phyloP scores from a whole-genome alignment of 1,140 invertebrate genomes.

The Melanaphis sacchari region DNA sequence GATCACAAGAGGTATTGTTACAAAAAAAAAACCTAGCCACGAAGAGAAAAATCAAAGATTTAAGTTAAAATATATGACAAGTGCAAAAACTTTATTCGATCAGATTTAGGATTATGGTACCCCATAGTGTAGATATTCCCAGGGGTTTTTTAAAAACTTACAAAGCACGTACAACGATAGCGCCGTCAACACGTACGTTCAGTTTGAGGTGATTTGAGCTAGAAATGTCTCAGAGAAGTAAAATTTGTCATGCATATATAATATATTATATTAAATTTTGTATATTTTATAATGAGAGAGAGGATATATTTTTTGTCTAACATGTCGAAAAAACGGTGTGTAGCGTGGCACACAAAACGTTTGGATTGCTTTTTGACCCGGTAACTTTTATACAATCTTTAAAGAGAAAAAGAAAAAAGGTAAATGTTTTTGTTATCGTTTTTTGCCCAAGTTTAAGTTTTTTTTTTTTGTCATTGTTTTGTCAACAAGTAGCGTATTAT shows the following conservation, averaged over 20 bases:
- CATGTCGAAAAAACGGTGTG: not conserved
- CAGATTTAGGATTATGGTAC: slow-evolving; percentile 11
- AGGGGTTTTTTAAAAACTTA: not conserved
- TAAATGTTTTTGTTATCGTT: not conserved
- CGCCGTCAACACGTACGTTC: not conserved
- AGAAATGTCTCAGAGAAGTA: not conserved
- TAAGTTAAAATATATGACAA: not conserved
- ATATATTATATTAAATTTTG: not conserved
- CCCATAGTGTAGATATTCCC: not conserved
- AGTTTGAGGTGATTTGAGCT: not conserved
- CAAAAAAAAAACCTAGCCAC: not conserved
- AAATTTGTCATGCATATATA: slow-evolving; percentile 18
- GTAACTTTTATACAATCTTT: not conserved
- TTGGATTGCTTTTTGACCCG: not conserved
- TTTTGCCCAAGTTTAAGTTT: not conserved
- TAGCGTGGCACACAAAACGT: not conserved
- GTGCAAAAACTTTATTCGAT: slow-evolving; percentile 6
- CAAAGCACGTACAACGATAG: not conserved
- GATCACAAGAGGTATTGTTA: not conserved
- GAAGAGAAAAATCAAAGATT: not conserved
- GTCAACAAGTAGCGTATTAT: not conserved
- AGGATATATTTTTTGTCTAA: not conserved
- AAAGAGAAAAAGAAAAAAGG: not conserved
- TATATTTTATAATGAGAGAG: not conserved
- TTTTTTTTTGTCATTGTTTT: not conserved